These are phyloP conservation scores for Megatriorchis doriae DNA, from an alignment of 2,113 vertebrate genomes.

Conservation along the genomic window DNA sequence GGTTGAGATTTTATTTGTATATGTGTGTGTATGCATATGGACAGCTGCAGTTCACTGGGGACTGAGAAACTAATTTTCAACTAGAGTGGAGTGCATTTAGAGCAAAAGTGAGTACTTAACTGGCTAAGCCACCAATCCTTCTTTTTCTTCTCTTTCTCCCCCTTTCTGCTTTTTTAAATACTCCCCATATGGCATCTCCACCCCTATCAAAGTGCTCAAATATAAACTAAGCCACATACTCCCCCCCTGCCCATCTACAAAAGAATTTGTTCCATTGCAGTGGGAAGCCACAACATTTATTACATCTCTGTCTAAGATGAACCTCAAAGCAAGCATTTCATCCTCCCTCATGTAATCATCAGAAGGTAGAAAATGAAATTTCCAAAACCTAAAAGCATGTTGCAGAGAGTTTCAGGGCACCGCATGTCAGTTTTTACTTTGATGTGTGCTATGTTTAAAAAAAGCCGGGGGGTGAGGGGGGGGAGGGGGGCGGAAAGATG, in stretches of 20 bases:
- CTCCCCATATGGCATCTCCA: not conserved
- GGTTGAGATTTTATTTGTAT: not conserved
- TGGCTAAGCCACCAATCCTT: not conserved
- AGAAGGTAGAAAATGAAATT: slow-evolving; percentile 76
- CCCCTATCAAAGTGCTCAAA: not conserved
- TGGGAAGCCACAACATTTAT: slow-evolving; percentile 69
- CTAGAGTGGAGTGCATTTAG: not conserved
- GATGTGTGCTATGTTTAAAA: slow-evolving; percentile 62
- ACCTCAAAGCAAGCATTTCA: slow-evolving; percentile 74
- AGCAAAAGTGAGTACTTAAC: slow-evolving; percentile 7
- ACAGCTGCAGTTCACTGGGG: not conserved
- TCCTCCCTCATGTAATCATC: slow-evolving; percentile 71
- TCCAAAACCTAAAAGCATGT: slow-evolving; percentile 76
- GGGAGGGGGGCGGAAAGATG: not conserved
- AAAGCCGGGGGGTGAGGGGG: not conserved
- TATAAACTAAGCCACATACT: slow-evolving; percentile 34
- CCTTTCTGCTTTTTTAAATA: not conserved
- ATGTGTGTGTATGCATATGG: not conserved
- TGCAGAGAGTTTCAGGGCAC: slow-evolving; percentile 72
- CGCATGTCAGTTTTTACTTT: slow-evolving; percentile 69
- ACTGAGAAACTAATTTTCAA: slow-evolving; percentile 37
- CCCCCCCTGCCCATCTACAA: not conserved
- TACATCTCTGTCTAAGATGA: slow-evolving; percentile 71
- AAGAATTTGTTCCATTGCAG: slow-evolving; percentile 63
- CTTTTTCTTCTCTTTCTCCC: not conserved